Evolutionary conservation across 1,140 invertebrate genomes (phyloP).

Genomic region (Bombus terrestris): DNA sequence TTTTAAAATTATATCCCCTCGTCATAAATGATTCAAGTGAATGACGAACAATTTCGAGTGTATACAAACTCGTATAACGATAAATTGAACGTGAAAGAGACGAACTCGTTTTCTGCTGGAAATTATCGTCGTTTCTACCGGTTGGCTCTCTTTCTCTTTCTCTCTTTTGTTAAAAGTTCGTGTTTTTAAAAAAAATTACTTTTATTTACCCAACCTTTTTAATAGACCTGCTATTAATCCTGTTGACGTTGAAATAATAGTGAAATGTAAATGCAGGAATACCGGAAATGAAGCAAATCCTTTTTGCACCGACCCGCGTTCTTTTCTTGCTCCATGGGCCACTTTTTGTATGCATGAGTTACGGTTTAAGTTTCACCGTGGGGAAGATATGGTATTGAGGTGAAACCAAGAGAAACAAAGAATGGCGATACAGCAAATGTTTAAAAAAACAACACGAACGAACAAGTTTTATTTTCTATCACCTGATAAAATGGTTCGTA

Average conservation of each 20-base stretch:
- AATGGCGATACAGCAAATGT: background rate
- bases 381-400: background rate
- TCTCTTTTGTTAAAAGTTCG: background rate
- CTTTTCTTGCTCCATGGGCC: background rate
- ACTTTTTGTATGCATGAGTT: slow-evolving; percentile 41
- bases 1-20: no score
- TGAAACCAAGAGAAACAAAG: slow-evolving; percentile 14
- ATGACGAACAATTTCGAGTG: background rate
- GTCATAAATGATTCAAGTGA: background rate
- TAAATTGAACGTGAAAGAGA: background rate
- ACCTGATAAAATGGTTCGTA: background rate
- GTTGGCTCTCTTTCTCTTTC: no score
- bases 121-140: background rate
- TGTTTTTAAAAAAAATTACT: slow-evolving; percentile 23
- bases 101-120: background rate
- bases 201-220: slow-evolving; percentile 25
- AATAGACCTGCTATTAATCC: slow-evolving; percentile 24
- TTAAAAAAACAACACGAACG: background rate
- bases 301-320: background rate
- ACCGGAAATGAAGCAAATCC: slow-evolving; percentile 30
- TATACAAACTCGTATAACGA: background rate
- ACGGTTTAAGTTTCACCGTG: slow-evolving; percentile 24
- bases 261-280: slow-evolving; percentile 42
- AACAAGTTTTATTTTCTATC: background rate
- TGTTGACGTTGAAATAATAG: slow-evolving; percentile 43